phyloP scores from a whole-genome alignment of 2,113 vertebrate species.

The Sphyrna mokarran region DNA sequence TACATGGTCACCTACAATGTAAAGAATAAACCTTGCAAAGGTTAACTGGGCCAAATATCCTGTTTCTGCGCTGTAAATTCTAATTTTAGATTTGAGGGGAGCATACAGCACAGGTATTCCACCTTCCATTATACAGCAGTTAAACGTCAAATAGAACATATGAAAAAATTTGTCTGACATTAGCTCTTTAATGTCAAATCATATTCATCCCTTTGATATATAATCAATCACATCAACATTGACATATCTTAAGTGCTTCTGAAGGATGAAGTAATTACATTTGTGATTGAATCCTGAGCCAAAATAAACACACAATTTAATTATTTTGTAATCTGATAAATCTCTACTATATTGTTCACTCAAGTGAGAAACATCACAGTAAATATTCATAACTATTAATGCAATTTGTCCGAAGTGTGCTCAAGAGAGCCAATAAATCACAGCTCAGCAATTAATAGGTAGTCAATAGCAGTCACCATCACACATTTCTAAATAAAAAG shows the following conservation, averaged over 20 bases:
- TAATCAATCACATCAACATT: not conserved
- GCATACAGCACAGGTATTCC: not conserved
- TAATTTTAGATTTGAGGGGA: not conserved
- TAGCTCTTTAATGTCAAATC: not conserved
- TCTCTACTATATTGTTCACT: not conserved
- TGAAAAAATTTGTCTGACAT: not conserved
- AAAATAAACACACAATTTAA: not conserved
- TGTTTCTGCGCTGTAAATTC: not conserved
- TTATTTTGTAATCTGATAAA: not conserved
- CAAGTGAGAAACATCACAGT: not conserved
- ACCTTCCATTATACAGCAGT: not conserved
- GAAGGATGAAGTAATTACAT: not conserved
- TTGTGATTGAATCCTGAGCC: not conserved
- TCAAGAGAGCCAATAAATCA: not conserved
- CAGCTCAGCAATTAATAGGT: not conserved
- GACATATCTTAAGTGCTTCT: not conserved
- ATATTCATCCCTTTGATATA: not conserved
- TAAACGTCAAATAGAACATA: not conserved
- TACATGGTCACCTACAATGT: not conserved
- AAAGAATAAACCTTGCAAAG: not conserved
- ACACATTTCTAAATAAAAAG: not conserved
- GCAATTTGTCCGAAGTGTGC: not conserved
- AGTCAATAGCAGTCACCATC: not conserved
- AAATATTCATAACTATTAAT: not conserved
- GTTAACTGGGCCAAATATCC: not conserved